phyloP scores from a whole-genome alignment of 2,888 invertebrate genomes.

The Mechanitis mazaeus region DNA sequence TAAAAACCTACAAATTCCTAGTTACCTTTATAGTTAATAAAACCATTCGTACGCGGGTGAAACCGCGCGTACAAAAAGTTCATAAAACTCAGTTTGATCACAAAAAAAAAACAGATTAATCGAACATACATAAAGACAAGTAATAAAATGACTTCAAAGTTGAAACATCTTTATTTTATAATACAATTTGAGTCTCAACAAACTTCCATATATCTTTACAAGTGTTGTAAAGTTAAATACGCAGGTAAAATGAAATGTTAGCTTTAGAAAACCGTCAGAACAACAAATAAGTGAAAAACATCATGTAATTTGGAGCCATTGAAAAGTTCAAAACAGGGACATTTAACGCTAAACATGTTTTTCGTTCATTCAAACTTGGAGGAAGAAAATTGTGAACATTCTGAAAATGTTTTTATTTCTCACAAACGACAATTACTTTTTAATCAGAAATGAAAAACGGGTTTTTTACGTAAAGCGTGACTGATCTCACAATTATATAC shows the following conservation, averaged over 20 bases:
- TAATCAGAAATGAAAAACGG: slow-evolving; percentile 8
- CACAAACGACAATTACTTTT: slow-evolving; percentile 13
- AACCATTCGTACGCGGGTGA: too few species aligned
- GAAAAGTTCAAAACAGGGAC: slow-evolving; percentile 20
- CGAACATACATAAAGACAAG: too few species aligned
- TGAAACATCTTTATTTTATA: too few species aligned
- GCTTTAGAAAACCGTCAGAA: slow-evolving; percentile 11
- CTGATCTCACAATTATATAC: neutral
- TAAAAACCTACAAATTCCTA: too few species aligned
- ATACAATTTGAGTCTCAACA: neutral
- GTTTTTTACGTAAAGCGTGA: neutral
- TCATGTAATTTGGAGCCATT: slow-evolving; percentile 22
- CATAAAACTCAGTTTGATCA: too few species aligned
- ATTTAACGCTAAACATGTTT: slow-evolving; percentile 17
- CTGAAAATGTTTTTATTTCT: slow-evolving; percentile 12
- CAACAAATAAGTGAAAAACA: slow-evolving; percentile 21
- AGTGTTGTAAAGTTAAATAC: slow-evolving; percentile 4
- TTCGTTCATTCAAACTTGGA: slow-evolving; percentile 10
- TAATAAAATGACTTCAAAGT: too few species aligned
- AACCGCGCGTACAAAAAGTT: too few species aligned
- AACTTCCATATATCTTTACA: neutral
- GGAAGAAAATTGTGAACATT: slow-evolving; percentile 14
- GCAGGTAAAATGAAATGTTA: slow-evolving; percentile 13
- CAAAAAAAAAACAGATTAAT: too few species aligned
- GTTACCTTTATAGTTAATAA: too few species aligned